These are phyloP conservation scores for Pseudochromis fuscus DNA, from an alignment of 2,797 vertebrate species.

Conservation along the genomic window DNA sequence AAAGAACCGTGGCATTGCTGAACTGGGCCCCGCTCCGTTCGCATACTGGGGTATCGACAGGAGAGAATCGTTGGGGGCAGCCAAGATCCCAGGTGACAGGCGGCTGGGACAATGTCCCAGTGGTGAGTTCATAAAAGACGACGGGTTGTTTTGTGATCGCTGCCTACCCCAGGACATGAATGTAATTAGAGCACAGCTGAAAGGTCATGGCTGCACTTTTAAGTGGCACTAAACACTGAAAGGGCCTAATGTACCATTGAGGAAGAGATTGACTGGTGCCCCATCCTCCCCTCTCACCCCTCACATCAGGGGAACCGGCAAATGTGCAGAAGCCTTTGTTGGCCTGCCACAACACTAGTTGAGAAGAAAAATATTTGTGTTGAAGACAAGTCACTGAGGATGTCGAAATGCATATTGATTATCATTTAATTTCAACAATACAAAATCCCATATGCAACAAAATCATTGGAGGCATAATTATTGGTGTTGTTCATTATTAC, in stretches of 20 bases:
- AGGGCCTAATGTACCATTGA: conserved; percentile 79
- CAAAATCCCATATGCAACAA: background rate
- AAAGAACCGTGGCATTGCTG: conserved; percentile 73
- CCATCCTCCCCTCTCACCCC: conserved; percentile 53
- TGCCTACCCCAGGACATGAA: conserved; percentile 82
- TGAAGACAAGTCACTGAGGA: conserved; percentile 48
- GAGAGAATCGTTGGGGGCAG: conserved; percentile 75
- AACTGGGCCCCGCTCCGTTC: conserved; percentile 67
- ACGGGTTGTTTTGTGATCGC: conserved; percentile 80
- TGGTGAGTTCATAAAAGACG: conserved; percentile 83
- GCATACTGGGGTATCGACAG: conserved; percentile 67
- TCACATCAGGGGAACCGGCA: conserved; percentile 56
- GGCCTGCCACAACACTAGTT: conserved; percentile 56
- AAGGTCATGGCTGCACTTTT: conserved; percentile 83
- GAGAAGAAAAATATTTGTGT: conserved; percentile 56
- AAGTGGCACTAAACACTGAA: conserved; percentile 79
- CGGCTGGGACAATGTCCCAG: conserved; percentile 82
- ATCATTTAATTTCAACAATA: conserved; percentile 6
- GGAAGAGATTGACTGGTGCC: conserved; percentile 75
- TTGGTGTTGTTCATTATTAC: background rate
- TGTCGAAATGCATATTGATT: conserved; percentile 38
- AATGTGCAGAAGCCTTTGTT: conserved; percentile 70
- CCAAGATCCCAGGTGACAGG: conserved; percentile 85
- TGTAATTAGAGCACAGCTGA: conserved; percentile 86
- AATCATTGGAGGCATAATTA: background rate